Base-by-base conservation (phyloP, 2,797 vertebrate genomes). In the Onychomys arenicola region DNA sequence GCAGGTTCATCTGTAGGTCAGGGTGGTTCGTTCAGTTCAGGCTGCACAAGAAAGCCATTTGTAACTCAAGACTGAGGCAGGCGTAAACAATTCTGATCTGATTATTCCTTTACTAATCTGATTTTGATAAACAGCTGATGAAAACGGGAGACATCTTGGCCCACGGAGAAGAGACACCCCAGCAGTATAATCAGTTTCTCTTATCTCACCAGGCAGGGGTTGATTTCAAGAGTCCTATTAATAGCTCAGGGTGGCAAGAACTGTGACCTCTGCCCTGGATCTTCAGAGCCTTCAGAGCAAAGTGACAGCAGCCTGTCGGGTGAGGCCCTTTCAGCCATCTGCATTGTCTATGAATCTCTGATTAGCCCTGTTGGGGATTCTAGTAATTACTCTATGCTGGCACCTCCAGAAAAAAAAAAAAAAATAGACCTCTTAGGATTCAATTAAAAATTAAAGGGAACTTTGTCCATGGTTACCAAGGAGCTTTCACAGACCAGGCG, bases 51-150 rank as follows among this genome's bases (percentile, higher is more conserved):
- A 83, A 55, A 96, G 88, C 89, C 95, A 85, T 94, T 92, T 93
- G 97, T 94, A 97, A 96, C 96, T 97, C 82, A 77, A 97, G 96
- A 82, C 9, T 21, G 59, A 94, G 78, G 91, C 57, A 57, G 90
- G 77, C 83, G 9, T 73, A 86, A 92, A 90, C 95, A 95, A 86
- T 92, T 95, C 75, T 46, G 93, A 87, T 92, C 75, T n/a, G 88
- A 93, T 96, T 90, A 86, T 61, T 89, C 77, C 92, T 76, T 57
- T 81, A 37, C 85, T 96, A 97, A 98, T 96, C 97, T 94, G 96
- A 95, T 97, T 97, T 97, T 97, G 97, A 98, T 97, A 94, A 97
- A 95, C 65, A 94, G 65, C 92, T 97, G 96, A 94, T 98, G 97
- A 97, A 97, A 98, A 90, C 67, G 61, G 43, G 93, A 80, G 91